Evolutionary conservation across 2,113 vertebrate species (phyloP), one percentile per base, ranked within the genome.

Genomic region (Marcusenius ussheri): DNA sequence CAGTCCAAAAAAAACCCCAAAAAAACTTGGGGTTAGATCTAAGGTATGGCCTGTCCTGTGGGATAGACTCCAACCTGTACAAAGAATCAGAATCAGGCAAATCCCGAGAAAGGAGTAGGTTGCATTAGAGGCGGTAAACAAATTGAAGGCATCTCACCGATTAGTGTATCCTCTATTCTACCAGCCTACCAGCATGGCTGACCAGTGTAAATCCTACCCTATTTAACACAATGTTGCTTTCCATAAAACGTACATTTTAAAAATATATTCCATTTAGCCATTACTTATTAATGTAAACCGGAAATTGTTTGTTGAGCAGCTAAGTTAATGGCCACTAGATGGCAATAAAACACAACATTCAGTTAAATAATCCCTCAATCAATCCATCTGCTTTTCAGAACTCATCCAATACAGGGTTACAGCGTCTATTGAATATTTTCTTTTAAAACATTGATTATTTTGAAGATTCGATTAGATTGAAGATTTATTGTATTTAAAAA

Each of bases 311-410:
- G 19, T 21, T 80, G 74, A 19, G 74, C 35, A 80, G 45, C 83
- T n/a, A 47, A n/a, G 45, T n/a, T n/a, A 47, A 47, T 84, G 31
- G 17, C 85, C 85, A 87, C 85, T 87, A 87, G 85, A 87, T 51
- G 85, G 49, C 85, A 56, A 50, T 56, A 87, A 53, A 35, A 19
- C 47, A 24, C 9, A 53, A 53, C 56, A 53, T 87, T 53, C 15
- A 35, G 35, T 87, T 31, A 87, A 87, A 53, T 87, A 47, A 87
- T 87, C 19, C 49, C 46, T 51, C 50, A 8, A 84, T 19, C 35
- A 46, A 84, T 3, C 42, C 9, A 45, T 83, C 42, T 70, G 27
- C 62, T 80, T 80, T 80, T 80, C 11, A 80, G 35, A 42, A 80
- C 35, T 19, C 74, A 19, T 80, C 17, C 74, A 80, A 6, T 42